Evolutionary conservation across 2,113 vertebrate genomes (phyloP), one percentile per base, ranked within the genome.

Genomic region (Pterocles gutturalis): DNA sequence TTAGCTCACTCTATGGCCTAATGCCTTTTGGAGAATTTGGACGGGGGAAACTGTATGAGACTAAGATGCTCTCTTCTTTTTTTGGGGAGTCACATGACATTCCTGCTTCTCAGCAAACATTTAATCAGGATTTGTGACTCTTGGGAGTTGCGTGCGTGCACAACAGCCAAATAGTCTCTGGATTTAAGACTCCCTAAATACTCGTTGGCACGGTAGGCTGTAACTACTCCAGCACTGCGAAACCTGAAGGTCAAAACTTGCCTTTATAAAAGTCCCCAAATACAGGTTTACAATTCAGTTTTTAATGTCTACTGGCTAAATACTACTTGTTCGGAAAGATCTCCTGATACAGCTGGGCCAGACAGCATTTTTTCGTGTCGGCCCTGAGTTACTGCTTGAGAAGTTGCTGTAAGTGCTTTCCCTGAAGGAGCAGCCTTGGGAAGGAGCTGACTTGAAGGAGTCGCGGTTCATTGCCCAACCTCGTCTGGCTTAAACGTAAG

Each of bases 101-200:
- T 86, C 43, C 72, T 92, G 83, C 75, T 81, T 89, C 78, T 53
- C 95, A 87, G 80, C 86, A 86, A 81, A 49, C 18, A 9, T 84
- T 90, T 45, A 15, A 53, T 60, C 43, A 83, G 90, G 62, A 83
- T 87, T 89, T 6, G 5, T 70, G 83, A 10, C 38, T 75, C 54
- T 14, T 62, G 93, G 2, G 15, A 65, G 33, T n/a, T 48, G 22
- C 29, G 1, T 19, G 11, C 1, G 1, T 61, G 46, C 43, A 11
- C 41, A 41, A 13, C 41, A 86, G 83, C 92, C 87, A 86, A 58
- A n/a, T 22, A 28, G 34, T 33, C 26, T 66, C 64, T 83, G 92
- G 46, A 36, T 95, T 94, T 88, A 53, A 75, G 33, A 7, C 18
- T 96, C 95, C 80, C 86, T 38, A 17, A 90, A 70, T 60, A 31